A percentile compares a stretch with the other conserved stretches of the same genome.
These are phyloP conservation scores for Melanotaenia boesemani DNA, from an alignment of 2,797 vertebrate species.

Conservation along the genomic window DNA sequence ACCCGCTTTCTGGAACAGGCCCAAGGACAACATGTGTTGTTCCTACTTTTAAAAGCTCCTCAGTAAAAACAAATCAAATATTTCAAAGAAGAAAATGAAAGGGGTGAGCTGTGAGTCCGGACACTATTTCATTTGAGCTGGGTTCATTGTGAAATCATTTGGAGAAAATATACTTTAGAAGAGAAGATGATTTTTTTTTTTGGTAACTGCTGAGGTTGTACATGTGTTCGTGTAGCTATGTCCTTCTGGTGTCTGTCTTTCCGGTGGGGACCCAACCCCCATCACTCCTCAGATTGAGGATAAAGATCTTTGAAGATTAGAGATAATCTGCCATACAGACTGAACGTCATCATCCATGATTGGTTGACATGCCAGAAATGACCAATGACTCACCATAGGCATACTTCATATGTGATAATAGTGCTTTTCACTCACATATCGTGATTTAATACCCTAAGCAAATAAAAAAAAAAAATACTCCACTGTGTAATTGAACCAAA, in stretches of 20 bases:
- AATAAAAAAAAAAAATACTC: not conserved
- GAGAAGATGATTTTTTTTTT: not conserved
- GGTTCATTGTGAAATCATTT: not conserved
- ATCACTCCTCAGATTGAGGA: constrained; percentile 62
- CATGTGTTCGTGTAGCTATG: not conserved
- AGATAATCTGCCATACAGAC: constrained; percentile 82
- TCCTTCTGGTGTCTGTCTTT: constrained; percentile 37
- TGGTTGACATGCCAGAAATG: constrained; percentile 64
- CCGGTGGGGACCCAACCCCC: constrained; percentile 55
- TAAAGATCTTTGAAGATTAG: constrained; percentile 84
- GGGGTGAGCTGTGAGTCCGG: not conserved
- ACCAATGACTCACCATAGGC: constrained; percentile 35
- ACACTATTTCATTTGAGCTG: not conserved
- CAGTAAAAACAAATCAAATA: not conserved
- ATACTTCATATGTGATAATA: not conserved
- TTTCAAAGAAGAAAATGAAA: constrained; percentile 6
- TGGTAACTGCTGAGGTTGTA: not conserved
- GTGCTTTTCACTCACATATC: not conserved
- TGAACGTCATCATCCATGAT: constrained; percentile 67
- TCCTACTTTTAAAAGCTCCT: not conserved
- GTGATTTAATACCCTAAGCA: not conserved
- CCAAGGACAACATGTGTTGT: not conserved
- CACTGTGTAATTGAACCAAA: not conserved
- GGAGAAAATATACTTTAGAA: not conserved
- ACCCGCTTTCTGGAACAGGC: too few relatives aligned